Conservation (phyloP, 2,888 invertebrate species). For the Psylliodes chrysocephalus region DNA sequence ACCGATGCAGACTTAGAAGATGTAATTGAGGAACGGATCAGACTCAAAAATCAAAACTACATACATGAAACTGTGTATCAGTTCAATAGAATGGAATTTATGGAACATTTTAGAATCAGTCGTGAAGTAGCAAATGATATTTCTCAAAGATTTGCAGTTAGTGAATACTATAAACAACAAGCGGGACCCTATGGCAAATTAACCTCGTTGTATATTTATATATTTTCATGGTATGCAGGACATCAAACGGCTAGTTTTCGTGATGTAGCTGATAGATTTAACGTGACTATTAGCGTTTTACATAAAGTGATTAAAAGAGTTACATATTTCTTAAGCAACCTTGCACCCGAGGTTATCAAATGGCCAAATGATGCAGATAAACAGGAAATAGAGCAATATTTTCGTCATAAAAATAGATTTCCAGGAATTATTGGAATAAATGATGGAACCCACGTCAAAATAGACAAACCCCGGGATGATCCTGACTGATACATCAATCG, state of each 20-base stretch:
- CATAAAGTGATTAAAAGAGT: constrained; percentile 37
- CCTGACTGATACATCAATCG: constrained; percentile 36
- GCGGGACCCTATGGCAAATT: background rate
- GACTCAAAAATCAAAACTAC: background rate
- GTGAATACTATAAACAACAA: background rate
- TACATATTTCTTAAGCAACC: constrained; percentile 39
- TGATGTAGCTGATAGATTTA: constrained; percentile 41
- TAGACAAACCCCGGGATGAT: constrained; percentile 39
- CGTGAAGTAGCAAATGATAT: background rate
- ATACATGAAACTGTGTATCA: background rate
- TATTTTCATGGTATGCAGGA: background rate
- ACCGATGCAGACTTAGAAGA: constrained; percentile 2
- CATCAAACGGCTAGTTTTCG: constrained; percentile 29
- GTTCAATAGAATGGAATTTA: background rate
- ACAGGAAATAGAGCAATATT: constrained; percentile 32
- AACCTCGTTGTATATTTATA: background rate
- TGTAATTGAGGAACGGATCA: background rate
- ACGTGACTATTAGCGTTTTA: constrained; percentile 39
- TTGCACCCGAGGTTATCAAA: constrained; percentile 28
- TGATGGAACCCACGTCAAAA: constrained; percentile 37
- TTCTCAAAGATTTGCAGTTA: background rate
- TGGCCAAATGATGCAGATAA: constrained; percentile 32
- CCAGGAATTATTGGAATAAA: constrained; percentile 34
- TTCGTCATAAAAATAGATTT: constrained; percentile 32
- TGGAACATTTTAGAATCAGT: too few species aligned